These are phyloP conservation scores for Bathynomus jamesi DNA, from an alignment of 1,140 invertebrate species.

Conservation along the genomic window DNA sequence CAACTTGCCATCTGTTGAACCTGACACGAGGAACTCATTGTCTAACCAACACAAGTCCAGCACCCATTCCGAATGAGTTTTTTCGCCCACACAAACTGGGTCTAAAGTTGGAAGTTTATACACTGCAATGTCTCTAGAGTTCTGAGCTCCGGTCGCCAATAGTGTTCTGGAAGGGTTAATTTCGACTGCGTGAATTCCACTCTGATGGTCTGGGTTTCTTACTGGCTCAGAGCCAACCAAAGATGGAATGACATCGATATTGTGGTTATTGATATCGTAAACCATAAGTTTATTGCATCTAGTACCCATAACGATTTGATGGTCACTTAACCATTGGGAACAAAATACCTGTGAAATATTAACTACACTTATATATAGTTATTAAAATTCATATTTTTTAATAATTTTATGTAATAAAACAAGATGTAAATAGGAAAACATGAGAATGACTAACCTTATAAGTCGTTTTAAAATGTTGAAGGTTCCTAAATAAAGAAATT, in stretches of 20 bases:
- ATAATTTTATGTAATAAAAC: no score
- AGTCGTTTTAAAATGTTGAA: no score
- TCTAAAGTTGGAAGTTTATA: conserved; percentile 87
- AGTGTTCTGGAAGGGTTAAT: conserved; percentile 87
- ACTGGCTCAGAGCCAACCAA: conserved; percentile 45
- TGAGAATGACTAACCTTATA: neutral
- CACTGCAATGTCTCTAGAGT: conserved; percentile 86
- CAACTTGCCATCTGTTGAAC: conserved; percentile 70
- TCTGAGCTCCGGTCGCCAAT: conserved; percentile 82
- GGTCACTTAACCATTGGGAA: conserved; percentile 88
- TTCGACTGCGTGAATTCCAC: conserved; percentile 88
- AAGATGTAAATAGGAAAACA: no score
- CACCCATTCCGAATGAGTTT: conserved; percentile 88
- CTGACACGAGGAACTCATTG: conserved; percentile 88
- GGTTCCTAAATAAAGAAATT: no score
- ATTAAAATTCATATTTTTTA: no score
- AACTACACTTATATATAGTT: no score
- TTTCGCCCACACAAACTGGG: conserved; percentile 88
- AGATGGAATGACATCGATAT: conserved; percentile 76
- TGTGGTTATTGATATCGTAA: conserved; percentile 66
- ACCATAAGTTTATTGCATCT: conserved; percentile 94
- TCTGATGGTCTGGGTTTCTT: conserved; percentile 42
- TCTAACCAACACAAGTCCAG: conserved; percentile 95
- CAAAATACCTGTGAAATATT: conserved; percentile 64
- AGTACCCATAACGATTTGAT: conserved; percentile 90